Evolutionary conservation across 1,140 invertebrate species (phyloP).

Genomic region (Pachypeltis micranthus): DNA sequence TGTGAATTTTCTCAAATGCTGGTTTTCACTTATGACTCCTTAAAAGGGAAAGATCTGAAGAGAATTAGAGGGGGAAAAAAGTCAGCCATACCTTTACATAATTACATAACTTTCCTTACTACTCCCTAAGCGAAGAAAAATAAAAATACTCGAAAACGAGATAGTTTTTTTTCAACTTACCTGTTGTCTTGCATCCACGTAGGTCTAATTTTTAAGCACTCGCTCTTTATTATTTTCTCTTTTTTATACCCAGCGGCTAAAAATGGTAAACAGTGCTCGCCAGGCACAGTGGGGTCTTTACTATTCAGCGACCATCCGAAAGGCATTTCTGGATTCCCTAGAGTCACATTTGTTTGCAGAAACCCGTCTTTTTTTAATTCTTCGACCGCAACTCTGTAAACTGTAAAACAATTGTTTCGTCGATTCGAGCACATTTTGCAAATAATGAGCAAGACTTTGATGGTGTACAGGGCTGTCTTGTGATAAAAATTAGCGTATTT

Average conservation of each 20-base stretch:
- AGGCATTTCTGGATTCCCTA: slow-evolving; percentile 38
- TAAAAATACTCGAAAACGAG: no score
- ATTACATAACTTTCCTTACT: slow-evolving; percentile 10
- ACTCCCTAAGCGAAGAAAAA: no score
- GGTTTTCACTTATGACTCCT: no score
- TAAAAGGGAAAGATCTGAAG: no score
- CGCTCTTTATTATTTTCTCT: slow-evolving; percentile 35
- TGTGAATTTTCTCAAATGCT: no score
- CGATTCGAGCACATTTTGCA: background rate
- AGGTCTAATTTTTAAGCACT: slow-evolving; percentile 49
- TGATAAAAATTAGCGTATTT: background rate
- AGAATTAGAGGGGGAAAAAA: no score
- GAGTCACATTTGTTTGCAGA: slow-evolving; percentile 36
- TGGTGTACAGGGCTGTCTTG: no score
- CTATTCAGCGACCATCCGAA: slow-evolving; percentile 37
- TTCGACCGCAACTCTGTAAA: background rate
- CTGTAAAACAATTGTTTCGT: background rate
- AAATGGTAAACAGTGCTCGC: slow-evolving; percentile 34
- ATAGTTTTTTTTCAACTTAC: no score
- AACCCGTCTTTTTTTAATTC: background rate
- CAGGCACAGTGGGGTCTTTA: slow-evolving; percentile 12
- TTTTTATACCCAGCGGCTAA: slow-evolving; percentile 43
- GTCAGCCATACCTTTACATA: no score
- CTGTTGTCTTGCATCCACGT: slow-evolving; percentile 53
- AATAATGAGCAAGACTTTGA: background rate